Conservation (phyloP, 2,888 invertebrate genomes). For the Cantharis rufa region DNA sequence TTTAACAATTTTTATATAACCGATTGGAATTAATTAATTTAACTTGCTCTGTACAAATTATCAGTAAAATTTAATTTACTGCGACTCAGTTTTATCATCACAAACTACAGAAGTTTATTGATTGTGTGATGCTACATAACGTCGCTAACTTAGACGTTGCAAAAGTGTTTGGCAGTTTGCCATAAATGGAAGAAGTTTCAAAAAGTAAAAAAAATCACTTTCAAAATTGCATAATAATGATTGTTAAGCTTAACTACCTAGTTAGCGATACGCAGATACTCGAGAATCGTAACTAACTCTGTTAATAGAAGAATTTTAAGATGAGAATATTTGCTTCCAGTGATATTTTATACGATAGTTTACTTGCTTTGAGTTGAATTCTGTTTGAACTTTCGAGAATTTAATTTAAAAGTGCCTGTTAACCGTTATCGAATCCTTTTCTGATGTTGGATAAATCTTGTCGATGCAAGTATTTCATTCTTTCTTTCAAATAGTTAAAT, state of each 20-base stretch:
- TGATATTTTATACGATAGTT: slow-evolving; percentile 26
- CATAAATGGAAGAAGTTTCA: neutral
- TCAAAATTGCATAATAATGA: neutral
- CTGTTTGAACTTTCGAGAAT: slow-evolving; percentile 25
- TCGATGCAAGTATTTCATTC: neutral
- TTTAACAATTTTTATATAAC: neutral
- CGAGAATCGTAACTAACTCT: neutral
- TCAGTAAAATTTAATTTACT: neutral
- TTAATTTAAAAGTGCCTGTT: slow-evolving; percentile 28
- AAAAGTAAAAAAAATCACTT: neutral
- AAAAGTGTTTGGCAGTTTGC: neutral
- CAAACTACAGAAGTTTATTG: neutral
- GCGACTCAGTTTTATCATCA: neutral
- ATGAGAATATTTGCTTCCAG: slow-evolving; percentile 18
- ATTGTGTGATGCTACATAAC: neutral
- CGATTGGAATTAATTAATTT: neutral
- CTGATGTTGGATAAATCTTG: slow-evolving; percentile 7
- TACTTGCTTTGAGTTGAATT: slow-evolving; percentile 28
- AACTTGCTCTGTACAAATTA: neutral
- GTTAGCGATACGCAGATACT: neutral
- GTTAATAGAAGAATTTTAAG: neutral
- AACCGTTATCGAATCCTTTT: slow-evolving; percentile 25
- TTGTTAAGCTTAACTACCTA: neutral
- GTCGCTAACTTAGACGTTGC: neutral
- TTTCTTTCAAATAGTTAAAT: neutral